Conservation (phyloP, 2,113 vertebrate species). For the Ondatra zibethicus region DNA sequence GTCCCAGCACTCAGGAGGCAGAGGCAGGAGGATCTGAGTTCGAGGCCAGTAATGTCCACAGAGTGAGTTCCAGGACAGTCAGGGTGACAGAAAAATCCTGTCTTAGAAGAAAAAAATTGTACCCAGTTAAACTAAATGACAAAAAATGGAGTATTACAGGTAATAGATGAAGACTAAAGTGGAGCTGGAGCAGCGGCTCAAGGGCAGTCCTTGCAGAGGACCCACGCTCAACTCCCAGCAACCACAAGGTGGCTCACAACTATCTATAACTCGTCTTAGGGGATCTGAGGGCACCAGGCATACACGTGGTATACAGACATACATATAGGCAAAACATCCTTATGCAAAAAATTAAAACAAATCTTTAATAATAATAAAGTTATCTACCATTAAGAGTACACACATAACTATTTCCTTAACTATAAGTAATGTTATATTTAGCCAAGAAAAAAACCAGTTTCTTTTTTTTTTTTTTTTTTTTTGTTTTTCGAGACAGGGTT, state of each 20-base stretch:
- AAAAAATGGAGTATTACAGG: neutral
- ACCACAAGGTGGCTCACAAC: neutral
- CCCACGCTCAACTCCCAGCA: neutral
- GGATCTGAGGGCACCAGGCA: neutral
- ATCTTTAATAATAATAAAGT: neutral
- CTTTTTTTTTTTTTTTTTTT: no score
- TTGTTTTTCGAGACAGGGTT: no score
- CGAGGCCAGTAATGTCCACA: no score
- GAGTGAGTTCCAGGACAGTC: no score
- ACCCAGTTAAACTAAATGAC: neutral
- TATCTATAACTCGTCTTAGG: neutral
- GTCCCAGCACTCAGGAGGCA: no score
- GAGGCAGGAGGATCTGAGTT: no score
- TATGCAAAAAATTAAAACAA: neutral
- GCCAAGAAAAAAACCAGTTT: constrained; percentile 29
- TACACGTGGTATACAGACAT: neutral
- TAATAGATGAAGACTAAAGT: constrained; percentile 1
- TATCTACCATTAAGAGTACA: neutral
- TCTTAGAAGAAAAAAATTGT: no score
- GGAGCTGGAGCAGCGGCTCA: neutral
- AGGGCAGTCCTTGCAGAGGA: neutral
- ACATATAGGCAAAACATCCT: neutral
- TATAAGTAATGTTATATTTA: neutral
- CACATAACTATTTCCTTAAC: constrained; percentile 2
- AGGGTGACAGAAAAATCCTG: no score